Percentiles rank a stretch among this genome's conserved stretches.
These are phyloP conservation scores for Umimayanthus chanpuru DNA, from an alignment of 92 coral and sea anemone species.

Conservation along the genomic window DNA sequence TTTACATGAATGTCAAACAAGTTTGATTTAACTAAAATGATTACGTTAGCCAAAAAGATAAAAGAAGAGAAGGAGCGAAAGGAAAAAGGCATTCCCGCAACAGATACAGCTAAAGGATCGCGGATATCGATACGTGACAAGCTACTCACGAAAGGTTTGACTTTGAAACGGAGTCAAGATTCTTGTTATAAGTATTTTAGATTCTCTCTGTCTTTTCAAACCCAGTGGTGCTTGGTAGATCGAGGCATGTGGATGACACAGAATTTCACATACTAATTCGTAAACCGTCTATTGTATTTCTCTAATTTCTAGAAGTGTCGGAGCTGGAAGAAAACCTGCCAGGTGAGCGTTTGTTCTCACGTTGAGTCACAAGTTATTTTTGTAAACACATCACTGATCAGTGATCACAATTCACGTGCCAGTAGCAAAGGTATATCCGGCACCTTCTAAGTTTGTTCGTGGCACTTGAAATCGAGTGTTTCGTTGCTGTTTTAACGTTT, in stretches of 20 bases:
- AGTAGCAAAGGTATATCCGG: neutral
- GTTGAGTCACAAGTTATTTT: constrained; percentile 21
- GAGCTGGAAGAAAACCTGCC: constrained; percentile 95
- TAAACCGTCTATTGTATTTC: constrained; percentile 1
- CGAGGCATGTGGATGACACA: neutral
- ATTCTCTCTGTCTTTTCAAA: neutral
- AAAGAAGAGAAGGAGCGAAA: constrained; percentile 92
- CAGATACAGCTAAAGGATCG: constrained; percentile 59
- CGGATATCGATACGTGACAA: constrained; percentile 88
- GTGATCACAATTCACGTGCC: neutral
- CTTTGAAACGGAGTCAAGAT: neutral
- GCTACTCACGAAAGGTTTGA: constrained; percentile 86
- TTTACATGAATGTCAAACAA: neutral
- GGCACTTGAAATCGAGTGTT: neutral
- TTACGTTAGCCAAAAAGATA: constrained; percentile 95
- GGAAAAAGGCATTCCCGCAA: constrained; percentile 58
- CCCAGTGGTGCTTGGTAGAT: neutral
- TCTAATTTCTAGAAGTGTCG: constrained; percentile 75
- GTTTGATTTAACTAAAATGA: constrained; percentile 63
- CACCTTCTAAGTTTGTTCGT: neutral
- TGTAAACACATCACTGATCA: constrained; percentile 31
- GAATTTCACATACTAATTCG: neutral
- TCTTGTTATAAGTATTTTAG: neutral
- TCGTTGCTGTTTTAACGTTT: neutral
- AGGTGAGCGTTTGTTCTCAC: constrained; percentile 57